A percentile compares a stretch with the other conserved stretches of the same genome.
phyloP scores from a whole-genome alignment of 53 echinoderm and acorn worm genomes.

The Astropecten irregularis region DNA sequence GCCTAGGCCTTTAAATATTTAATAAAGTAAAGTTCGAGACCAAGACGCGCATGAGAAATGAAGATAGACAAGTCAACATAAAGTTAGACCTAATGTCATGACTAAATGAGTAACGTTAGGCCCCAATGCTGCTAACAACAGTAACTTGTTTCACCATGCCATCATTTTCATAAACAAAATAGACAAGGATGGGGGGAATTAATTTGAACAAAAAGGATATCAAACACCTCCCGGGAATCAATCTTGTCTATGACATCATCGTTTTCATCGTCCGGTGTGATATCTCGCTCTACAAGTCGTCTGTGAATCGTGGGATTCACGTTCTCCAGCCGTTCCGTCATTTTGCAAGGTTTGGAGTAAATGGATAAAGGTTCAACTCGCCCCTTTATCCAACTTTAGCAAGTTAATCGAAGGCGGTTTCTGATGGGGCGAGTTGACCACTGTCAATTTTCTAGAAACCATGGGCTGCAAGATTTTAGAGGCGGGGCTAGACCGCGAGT shows the following conservation, averaged over 20 bases:
- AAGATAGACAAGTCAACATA: no score
- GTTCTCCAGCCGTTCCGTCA: slow-evolving; percentile 69
- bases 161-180: no score
- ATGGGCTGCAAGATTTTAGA: background rate
- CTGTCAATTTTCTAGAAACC: background rate
- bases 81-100: no score
- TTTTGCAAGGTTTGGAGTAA: background rate
- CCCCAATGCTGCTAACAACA: no score
- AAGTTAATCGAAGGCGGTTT: background rate
- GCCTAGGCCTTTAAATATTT: no score
- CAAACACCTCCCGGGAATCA: slow-evolving; percentile 94
- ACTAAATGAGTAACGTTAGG: no score
- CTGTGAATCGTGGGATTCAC: slow-evolving; percentile 91
- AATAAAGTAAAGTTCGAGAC: no score
- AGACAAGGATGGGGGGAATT: no score
- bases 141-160: no score
- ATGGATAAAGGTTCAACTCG: background rate
- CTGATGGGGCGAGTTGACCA: background rate
- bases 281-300: slow-evolving; percentile 64
- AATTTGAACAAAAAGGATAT: slow-evolving; percentile 91
- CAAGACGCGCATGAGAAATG: no score
- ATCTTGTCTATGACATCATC: slow-evolving; percentile 75
- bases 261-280: slow-evolving; percentile 71
- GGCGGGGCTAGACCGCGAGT: background rate
- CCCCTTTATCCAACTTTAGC: background rate